Percentiles rank a stretch among this genome's conserved stretches.
phyloP scores from a whole-genome alignment of 2,888 invertebrate genomes.

The Lasioglossum morio region DNA sequence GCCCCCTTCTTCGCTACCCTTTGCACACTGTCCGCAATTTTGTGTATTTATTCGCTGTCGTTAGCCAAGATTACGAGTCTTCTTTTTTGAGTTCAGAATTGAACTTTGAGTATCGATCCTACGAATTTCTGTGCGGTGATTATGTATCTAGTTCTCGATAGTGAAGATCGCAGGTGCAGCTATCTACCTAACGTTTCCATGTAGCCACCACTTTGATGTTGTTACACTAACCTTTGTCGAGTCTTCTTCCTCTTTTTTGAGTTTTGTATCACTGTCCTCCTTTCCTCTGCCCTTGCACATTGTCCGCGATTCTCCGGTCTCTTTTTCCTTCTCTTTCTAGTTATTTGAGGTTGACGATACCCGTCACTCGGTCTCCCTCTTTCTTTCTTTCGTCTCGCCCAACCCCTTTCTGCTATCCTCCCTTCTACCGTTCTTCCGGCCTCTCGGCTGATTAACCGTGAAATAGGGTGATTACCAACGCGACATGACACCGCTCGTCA shows the following conservation, averaged over 20 bases:
- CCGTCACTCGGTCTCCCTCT: background rate
- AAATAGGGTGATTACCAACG: conserved; percentile 62
- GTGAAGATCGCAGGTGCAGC: background rate
- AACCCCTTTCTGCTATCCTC: background rate
- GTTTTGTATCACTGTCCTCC: background rate
- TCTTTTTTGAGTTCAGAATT: too few relatives aligned
- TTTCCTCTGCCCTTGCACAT: conserved; percentile 21
- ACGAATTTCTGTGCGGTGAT: background rate
- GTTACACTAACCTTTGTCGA: background rate
- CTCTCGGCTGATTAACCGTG: conserved; percentile 68
- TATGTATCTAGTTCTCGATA: background rate
- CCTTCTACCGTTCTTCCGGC: conserved; percentile 38
- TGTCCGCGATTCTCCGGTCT: conserved; percentile 2
- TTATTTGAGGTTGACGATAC: background rate
- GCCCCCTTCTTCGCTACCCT: background rate
- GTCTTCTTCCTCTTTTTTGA: background rate
- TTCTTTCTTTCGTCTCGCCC: background rate
- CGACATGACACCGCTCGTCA: conserved; percentile 43
- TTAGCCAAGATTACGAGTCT: too few relatives aligned
- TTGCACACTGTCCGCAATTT: background rate
- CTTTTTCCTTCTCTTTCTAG: background rate
- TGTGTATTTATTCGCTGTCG: background rate
- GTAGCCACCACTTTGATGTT: background rate
- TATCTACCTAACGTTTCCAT: background rate
- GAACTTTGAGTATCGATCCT: too few relatives aligned